Base-by-base conservation (phyloP, 2,113 vertebrate species). In the Perccottus glenii region DNA sequence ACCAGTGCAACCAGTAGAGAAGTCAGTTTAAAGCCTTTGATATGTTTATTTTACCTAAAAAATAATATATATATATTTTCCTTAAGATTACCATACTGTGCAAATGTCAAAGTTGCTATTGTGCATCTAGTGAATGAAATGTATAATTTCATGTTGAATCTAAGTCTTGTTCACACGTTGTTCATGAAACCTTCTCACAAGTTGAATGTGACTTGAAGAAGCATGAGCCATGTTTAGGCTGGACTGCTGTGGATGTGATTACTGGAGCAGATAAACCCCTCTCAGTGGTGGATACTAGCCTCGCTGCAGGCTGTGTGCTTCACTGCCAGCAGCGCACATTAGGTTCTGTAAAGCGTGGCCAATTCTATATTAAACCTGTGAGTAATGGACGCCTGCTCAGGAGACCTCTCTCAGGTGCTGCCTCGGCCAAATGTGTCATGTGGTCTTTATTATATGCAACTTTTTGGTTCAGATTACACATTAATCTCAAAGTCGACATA, bases 181-280 rank as follows among this genome's bases (percentile, higher is more conserved):
- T 33, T 64, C 44, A 27, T 58, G n/a, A 57, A 52, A 50, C 50
- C 12, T 57, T 67, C 11, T 38, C 1, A 15, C 7, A 6, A 19
- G 9, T 56, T 68, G 62, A 15, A 75, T 70, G 61, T 62, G 64
- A 70, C 78, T 64, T 58, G 16, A 63, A 14, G 78, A 32, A 35
- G 14, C 60, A 48, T 80, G 74, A 80, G 77, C 64, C 55, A 63
- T 77, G 73, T 86, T 85, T 81, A 80, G 77, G 71, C 69, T 75
- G 75, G 72, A 58, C 85, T 86, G 83, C 85, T 89, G 88, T 77
- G 79, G 80, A 77, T 88, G 80, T 55, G 88, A 86, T 85, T 69
- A 62, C 43, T 80, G 75, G 65, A 64, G 50, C 78, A 89, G 88
- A 91, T 91, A 85, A 82, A 79, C 64, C 50, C 70, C 56, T 57